Evolutionary conservation across 2,797 vertebrate genomes (phyloP).

Genomic region (Myotis planiceps): DNA sequence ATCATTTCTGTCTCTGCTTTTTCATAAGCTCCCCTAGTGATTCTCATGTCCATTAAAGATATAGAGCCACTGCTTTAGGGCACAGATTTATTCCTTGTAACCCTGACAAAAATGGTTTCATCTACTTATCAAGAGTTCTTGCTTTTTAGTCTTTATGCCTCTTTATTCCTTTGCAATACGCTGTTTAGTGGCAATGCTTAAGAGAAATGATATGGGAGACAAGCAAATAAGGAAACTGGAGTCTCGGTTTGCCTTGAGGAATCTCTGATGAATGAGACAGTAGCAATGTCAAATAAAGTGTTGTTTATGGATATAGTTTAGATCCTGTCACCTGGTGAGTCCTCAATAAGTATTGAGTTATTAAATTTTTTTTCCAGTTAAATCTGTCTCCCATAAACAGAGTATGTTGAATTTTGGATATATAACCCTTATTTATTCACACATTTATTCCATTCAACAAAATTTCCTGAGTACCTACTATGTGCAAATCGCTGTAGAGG

Average conservation of each 20-base stretch:
- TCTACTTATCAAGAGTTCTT: background rate
- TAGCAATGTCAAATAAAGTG: background rate
- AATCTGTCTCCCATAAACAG: background rate
- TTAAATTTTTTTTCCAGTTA: background rate
- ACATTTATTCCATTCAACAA: background rate
- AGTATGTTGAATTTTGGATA: background rate
- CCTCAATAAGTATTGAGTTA: background rate
- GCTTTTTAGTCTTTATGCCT: background rate
- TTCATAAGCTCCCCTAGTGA: background rate
- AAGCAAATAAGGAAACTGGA: background rate
- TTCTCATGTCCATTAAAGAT: background rate
- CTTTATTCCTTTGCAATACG: background rate
- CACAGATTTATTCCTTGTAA: background rate
- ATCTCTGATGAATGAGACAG: background rate
- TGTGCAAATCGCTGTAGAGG: background rate
- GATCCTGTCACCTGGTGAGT: background rate
- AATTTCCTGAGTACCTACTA: background rate
- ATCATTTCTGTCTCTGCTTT: background rate
- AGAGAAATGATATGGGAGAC: background rate
- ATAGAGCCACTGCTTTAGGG: background rate
- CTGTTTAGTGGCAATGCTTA: background rate
- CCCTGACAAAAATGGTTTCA: background rate
- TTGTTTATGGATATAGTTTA: background rate
- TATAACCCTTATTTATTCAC: background rate
- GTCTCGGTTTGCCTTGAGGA: background rate